Base-by-base conservation (phyloP, 1,140 invertebrate species). In the Eufriesea mexicana region DNA sequence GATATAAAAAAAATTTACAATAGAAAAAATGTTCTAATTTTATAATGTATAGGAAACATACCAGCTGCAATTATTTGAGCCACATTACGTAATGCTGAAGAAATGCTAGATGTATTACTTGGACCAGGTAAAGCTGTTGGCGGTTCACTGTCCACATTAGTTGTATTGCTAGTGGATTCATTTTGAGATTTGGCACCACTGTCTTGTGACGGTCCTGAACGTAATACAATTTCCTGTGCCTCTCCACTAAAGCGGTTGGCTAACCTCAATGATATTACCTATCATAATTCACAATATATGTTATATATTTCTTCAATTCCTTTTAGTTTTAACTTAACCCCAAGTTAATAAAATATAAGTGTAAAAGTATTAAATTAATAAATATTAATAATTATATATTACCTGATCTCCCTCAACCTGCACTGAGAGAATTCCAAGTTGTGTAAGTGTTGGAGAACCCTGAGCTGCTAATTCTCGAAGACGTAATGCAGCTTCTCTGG, bases 361-460 rank as follows among this genome's bases (percentile, higher is more conserved):
- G 35, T 35, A 35, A 35, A 35, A 9, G 16, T 8, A 28, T 62
- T 8, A 2, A 62, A 20, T 18, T 28, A 18, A 18, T 14, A 14
- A 62, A 28, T 51, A 61, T 76, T 42, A 73, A 49, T 54, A 25
- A 73, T 42, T 18, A 66, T 79, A 64, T 49, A 79, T 92, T 93
- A 98, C 97, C 95, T 98, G 97, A 95, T 99, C 98, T 89, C 98
- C 98, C 95, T 99, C 98, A 89, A 99, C 96, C 95, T 99, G 98
- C 86, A 99, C 98, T 81, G 98, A 98, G 51, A 99, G 96, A 90
- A 99, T 98, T 78, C 98, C 98, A 91, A 99, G 96, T 91, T 98
- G 97, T 71, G 97, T 96, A 86, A 99, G 96, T 86, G 97, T 97
- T 79, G 96, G 95, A 92, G 98, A 98, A 86, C 98, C 98, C 93